These are phyloP conservation scores for Drosophila ohnishii DNA, from an alignment of 1,140 invertebrate genomes.

Conservation along the genomic window DNA sequence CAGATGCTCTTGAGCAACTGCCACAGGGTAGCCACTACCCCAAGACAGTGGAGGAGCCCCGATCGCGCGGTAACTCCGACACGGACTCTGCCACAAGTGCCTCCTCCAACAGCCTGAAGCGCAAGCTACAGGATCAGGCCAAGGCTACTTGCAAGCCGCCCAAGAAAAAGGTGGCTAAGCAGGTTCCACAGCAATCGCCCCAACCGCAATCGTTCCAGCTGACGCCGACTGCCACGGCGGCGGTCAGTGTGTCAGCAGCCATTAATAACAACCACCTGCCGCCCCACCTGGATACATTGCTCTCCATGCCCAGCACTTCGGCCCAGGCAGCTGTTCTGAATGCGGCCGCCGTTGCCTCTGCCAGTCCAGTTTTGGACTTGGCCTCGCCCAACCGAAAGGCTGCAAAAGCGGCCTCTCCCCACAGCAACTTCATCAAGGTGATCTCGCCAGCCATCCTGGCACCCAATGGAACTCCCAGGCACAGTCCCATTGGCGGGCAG, in stretches of 20 bases:
- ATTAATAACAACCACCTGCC: constrained; percentile 19
- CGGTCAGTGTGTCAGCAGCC: constrained; percentile 28
- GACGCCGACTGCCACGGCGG: constrained; percentile 34
- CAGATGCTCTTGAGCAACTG: constrained; percentile 13
- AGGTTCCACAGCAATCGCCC: constrained; percentile 9
- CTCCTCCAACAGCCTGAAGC: constrained; percentile 66
- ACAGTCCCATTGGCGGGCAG: constrained; percentile 47
- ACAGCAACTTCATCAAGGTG: constrained; percentile 60
- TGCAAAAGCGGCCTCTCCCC: constrained; percentile 40
- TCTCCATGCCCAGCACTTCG: constrained; percentile 63
- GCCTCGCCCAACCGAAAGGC: constrained; percentile 59
- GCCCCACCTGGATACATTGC: constrained; percentile 46
- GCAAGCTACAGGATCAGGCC: constrained; percentile 42
- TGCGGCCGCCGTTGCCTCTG: constrained; percentile 49
- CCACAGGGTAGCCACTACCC: constrained; percentile 48
- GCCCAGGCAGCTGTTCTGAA: constrained; percentile 56
- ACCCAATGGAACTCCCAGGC: constrained; percentile 21
- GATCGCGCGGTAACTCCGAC: constrained; percentile 73
- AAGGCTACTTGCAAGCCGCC: constrained; percentile 32
- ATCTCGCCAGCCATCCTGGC: constrained; percentile 49
- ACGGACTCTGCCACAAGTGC: constrained; percentile 79
- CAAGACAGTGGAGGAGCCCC: constrained; percentile 64
- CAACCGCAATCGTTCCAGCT: constrained; percentile 38
- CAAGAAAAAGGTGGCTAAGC: constrained; percentile 51
- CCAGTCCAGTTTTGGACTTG: constrained; percentile 46